Evolutionary conservation across 2,113 vertebrate species (phyloP), one percentile per base, ranked within the genome.

Genomic region (Halichoeres trimaculatus): DNA sequence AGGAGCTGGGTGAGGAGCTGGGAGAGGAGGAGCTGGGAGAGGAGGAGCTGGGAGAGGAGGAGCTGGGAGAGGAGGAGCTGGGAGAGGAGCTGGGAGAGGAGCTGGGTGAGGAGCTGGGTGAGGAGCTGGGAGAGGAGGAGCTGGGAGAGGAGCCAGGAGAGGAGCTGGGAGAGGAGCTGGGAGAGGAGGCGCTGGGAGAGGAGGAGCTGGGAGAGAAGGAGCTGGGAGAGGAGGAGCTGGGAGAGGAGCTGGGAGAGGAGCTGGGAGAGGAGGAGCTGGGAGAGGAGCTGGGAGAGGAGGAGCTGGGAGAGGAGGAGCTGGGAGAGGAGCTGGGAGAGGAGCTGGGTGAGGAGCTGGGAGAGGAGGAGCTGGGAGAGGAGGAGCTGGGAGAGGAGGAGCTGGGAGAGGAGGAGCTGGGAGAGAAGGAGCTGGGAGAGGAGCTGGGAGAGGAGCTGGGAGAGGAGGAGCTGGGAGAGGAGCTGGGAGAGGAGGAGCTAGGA

Each of bases 61-160:
- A n/a, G n/a, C 56, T 54, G 34, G 71, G n/a, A 2, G 0, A 26
- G 50, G 26, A 22, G 30, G 30, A n/a, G 74, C 38, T 65, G 75
- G 73, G 69, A 80, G 70, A 40, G 76, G 47, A 43, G 63, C 56
- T 54, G 34, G 71, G n/a, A 2, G 0, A 26, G 50, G 26, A 22
- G 47, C n/a, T n/a, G n/a, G n/a, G n/a, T n/a, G n/a, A n/a, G 30
- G 30, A n/a, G 74, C 38, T 65, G 75, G 73, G 69, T 76, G 70
- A 40, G 76, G 47, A 43, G 63, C 56, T 54, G 34, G 71, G n/a
- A 2, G 0, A 26, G 50, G 26, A 22, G 47, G n/a, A n/a, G n/a
- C n/a, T n/a, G n/a, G n/a, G n/a, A n/a, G n/a, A n/a, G n/a, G n/a
- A n/a, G n/a, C n/a, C n/a, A n/a, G n/a, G n/a, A n/a, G n/a, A n/a